Base-by-base conservation (phyloP, 2,888 invertebrate genomes). In the Idaea biselata region DNA sequence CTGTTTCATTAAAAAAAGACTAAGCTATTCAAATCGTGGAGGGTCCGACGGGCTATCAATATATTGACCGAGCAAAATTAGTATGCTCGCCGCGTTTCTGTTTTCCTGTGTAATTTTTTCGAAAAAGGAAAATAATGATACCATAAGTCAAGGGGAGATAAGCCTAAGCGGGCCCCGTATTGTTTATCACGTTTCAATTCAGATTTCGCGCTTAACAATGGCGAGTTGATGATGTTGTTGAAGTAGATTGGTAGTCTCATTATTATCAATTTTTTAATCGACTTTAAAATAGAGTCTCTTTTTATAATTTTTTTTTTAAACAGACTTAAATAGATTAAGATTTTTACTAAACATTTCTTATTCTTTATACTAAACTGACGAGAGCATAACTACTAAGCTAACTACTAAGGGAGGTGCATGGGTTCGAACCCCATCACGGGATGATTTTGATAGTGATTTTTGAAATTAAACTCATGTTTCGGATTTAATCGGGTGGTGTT, bases 121-220 rank as follows among this genome's bases (percentile, higher is more conserved):
- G 76, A 86, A 89, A 91, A 90, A 84, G 81, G 83, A 82, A 88
- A 86, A 88, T 91, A 89, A 91, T 91, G 89, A 90, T 86, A 86
- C 87, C 87, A 86, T 87, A 86, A 86, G 88, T 89, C 88, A 86
- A 83, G 82, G 80, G 81, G 83, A 89, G 91, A 91, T 91, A 91
- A 89, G 83, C 81, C 79, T 81, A 77, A 82, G 81, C 84, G 81
- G 77, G 77, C 80, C 44, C 44, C 83, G 79, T 84, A 83, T 85
- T 87, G 85, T 88, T 88, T 88, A 87, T 86, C 83, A 81, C 81
- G 84, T 84, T 80, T 76, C 79, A 79, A 84, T 84, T 83, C 79
- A 81, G 83, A 81, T 83, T 83, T 82, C 76, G 70, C 66, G 68
- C 63, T 73, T 73, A 70, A 74, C 70, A 78, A 77, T 78, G 75